A percentile compares a stretch with the other conserved stretches of the same genome.
Conservation (phyloP, 2,888 invertebrate species). For the Chrysolina haemoptera region DNA sequence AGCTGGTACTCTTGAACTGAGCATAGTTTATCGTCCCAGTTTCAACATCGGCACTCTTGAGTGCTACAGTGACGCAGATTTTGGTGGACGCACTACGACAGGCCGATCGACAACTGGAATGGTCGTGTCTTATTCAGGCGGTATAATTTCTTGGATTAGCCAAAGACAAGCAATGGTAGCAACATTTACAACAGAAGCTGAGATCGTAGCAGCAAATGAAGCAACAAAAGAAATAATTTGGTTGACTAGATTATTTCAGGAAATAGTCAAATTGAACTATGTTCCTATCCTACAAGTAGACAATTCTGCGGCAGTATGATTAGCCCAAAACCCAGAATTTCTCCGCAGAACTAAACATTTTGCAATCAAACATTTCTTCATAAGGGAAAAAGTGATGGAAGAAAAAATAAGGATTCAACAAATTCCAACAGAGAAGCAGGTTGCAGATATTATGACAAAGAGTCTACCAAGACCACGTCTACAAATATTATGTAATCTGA, state of each 20-base stretch:
- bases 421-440: slow-evolving; percentile 52
- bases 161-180: slow-evolving; percentile 47
- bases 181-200: slow-evolving; percentile 56
- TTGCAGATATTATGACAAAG: slow-evolving; percentile 58
- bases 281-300: slow-evolving; percentile 56
- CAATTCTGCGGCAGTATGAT: slow-evolving; percentile 57
- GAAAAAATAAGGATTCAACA: slow-evolving; percentile 50
- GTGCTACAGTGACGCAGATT: slow-evolving; percentile 63
- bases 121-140: slow-evolving; percentile 49
- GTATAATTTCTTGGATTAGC: slow-evolving; percentile 55
- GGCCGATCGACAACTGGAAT: slow-evolving; percentile 50
- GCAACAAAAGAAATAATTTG: slow-evolving; percentile 58
- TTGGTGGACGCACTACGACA: slow-evolving; percentile 56
- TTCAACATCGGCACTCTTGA: slow-evolving; percentile 33
- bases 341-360: slow-evolving; percentile 60
- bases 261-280: slow-evolving; percentile 48
- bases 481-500: slow-evolving; percentile 42
- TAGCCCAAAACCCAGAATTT: slow-evolving; percentile 60
- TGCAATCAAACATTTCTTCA: slow-evolving; percentile 56
- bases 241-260: slow-evolving; percentile 56
- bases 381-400: slow-evolving; percentile 54
- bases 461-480: slow-evolving; percentile 45
- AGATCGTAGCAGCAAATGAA: slow-evolving; percentile 59
- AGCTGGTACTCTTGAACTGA: no score
- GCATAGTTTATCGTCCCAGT: no score